Evolutionary conservation across 2,888 invertebrate species (phyloP).

Genomic region (Melitaea athalia): DNA sequence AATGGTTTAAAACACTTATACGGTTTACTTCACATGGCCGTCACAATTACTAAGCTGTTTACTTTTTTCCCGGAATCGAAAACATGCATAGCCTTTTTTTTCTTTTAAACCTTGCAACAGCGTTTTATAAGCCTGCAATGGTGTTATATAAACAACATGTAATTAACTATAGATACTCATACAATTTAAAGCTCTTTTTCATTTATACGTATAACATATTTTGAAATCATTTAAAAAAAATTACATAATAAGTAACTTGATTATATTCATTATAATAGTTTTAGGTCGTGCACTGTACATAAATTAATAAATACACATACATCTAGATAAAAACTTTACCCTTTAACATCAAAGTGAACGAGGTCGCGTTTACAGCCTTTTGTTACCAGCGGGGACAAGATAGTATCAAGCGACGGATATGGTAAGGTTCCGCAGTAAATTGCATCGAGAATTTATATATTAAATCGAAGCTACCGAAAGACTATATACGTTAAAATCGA

Average conservation of each 20-base stretch:
- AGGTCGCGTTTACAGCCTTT: conserved; percentile 3
- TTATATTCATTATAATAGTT: neutral
- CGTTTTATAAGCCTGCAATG: too few species aligned
- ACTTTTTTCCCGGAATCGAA: neutral
- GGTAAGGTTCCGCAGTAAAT: neutral
- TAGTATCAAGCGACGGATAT: neutral
- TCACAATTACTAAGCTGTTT: conserved; percentile 5
- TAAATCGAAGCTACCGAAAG: too few species aligned
- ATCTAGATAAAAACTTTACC: neutral
- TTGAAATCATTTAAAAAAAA: too few species aligned
- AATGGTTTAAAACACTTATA: conserved; percentile 3
- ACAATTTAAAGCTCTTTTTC: too few species aligned
- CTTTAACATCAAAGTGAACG: neutral
- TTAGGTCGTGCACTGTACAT: neutral
- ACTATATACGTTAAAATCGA: too few species aligned
- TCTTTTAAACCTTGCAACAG: neutral
- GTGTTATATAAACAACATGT: too few species aligned
- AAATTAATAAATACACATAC: neutral
- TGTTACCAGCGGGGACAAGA: neutral
- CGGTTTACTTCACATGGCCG: neutral
- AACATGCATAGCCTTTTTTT: neutral
- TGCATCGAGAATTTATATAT: too few species aligned
- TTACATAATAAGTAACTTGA: neutral
- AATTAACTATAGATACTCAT: too few species aligned
- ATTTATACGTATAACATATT: too few species aligned